A percentile compares a stretch with the other conserved stretches of the same genome.
phyloP scores from a whole-genome alignment of 2,797 vertebrate genomes.

The Hypotaenidia philippensis region DNA sequence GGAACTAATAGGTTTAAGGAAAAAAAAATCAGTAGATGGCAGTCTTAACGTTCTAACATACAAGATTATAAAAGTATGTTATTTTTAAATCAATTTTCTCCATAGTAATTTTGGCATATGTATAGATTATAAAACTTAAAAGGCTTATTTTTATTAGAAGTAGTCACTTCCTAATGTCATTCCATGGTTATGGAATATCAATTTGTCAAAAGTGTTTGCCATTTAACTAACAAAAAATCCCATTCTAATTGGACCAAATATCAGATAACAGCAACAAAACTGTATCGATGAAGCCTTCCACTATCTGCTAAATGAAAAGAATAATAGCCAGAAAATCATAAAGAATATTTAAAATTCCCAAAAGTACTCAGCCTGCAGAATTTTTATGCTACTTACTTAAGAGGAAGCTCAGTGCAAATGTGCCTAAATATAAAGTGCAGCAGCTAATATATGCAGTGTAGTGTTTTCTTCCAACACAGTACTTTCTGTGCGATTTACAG shows the following conservation, averaged over 20 bases:
- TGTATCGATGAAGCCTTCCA: neutral
- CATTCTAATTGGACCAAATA: conserved; percentile 24
- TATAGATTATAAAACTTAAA: conserved; percentile 50
- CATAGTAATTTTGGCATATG: neutral
- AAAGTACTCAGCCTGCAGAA: neutral
- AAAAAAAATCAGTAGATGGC: conserved; percentile 92
- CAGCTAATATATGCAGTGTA: conserved; percentile 18
- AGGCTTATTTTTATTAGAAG: conserved; percentile 52
- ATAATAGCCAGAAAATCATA: neutral
- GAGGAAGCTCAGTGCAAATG: conserved; percentile 31
- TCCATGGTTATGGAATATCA: conserved; percentile 35
- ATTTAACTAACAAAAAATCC: conserved; percentile 54
- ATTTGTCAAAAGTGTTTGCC: conserved; percentile 48
- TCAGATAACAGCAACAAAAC: conserved; percentile 34
- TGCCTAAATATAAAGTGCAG: neutral
- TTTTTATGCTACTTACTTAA: conserved; percentile 11
- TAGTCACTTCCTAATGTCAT: conserved; percentile 44
- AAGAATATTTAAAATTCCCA: neutral
- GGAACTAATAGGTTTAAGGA: conserved; percentile 71
- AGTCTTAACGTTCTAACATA: conserved; percentile 89
- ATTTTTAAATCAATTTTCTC: conserved; percentile 43
- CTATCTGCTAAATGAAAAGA: neutral
- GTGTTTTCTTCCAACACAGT: conserved; percentile 32
- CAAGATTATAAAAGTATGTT: neutral
- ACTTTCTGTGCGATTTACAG: conserved; percentile 60